Conservation (phyloP, 2,113 vertebrate species). For the Larimichthys crocea region DNA sequence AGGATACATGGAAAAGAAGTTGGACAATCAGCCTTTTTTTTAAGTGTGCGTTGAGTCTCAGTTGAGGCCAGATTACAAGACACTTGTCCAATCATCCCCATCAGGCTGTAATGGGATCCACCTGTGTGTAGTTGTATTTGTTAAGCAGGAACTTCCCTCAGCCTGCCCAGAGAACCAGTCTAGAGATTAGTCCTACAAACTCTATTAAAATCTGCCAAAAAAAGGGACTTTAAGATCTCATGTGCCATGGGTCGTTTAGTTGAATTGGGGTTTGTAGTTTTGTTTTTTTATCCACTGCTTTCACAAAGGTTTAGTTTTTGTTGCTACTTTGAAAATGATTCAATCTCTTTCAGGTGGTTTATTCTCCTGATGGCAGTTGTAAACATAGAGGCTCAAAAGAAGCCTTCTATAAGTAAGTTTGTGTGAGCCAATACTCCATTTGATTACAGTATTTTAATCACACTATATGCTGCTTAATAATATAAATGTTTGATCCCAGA, state of each 20-base stretch:
- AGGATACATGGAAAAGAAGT: too few species aligned
- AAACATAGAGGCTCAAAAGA: constrained; percentile 49
- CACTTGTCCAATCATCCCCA: constrained; percentile 15
- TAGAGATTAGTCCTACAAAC: background rate
- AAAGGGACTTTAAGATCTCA: background rate
- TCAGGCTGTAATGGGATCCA: constrained; percentile 64
- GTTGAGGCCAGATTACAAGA: background rate
- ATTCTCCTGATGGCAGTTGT: constrained; percentile 46
- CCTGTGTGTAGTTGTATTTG: constrained; percentile 59
- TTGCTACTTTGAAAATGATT: background rate
- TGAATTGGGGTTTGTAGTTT: constrained; percentile 61
- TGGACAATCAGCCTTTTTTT: background rate
- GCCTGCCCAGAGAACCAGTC: background rate
- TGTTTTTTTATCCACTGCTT: background rate
- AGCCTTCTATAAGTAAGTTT: constrained; percentile 55
- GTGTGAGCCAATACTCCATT: background rate
- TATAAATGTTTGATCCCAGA: constrained; percentile 32
- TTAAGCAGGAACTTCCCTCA: background rate
- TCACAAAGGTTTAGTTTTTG: background rate
- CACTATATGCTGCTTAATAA: background rate
- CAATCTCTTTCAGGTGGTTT: constrained; percentile 64
- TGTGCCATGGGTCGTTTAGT: constrained; percentile 58
- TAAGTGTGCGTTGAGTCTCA: background rate
- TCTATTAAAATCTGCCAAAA: constrained; percentile 4
- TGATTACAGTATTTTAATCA: background rate